A percentile compares a stretch with the other conserved stretches of the same genome.
Evolutionary conservation across 2,113 vertebrate genomes (phyloP).

Genomic region (Erpornis zantholeuca): DNA sequence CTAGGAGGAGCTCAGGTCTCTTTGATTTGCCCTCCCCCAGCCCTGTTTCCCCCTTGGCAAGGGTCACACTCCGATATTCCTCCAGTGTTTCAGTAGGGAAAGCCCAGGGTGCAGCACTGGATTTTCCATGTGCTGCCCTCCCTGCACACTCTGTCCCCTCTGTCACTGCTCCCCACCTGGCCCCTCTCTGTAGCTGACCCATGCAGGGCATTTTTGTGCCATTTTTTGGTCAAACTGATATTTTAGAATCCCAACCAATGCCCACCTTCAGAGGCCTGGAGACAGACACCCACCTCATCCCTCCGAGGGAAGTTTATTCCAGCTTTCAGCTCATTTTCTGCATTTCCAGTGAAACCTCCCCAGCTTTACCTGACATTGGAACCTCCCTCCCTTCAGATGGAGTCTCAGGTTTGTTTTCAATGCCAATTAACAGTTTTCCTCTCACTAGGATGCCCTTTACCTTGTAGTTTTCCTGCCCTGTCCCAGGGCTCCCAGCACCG

Average conservation of each 20-base stretch:
- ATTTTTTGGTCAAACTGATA: neutral
- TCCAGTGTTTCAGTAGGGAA: neutral
- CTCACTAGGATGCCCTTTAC: neutral
- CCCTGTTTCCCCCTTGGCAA: neutral
- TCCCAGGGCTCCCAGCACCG: neutral
- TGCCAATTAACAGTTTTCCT: neutral
- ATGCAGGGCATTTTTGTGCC: neutral
- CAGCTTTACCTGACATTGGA: neutral
- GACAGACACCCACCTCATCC: neutral
- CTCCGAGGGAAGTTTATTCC: neutral
- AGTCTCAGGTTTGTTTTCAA: neutral
- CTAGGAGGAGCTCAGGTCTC: neutral
- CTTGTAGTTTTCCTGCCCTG: neutral
- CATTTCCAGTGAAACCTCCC: neutral
- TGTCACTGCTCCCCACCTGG: neutral
- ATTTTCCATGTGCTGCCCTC: neutral
- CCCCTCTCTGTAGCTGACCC: neutral
- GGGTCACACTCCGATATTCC: too few relatives aligned
- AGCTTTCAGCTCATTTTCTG: neutral
- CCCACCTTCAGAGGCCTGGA: neutral
- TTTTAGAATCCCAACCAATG: neutral
- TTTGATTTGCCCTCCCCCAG: neutral
- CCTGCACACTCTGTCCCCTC: neutral
- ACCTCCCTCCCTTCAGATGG: neutral
- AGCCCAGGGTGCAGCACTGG: fast-evolving